Percentiles rank a stretch among this genome's conserved stretches.
Conservation (phyloP, 1,140 invertebrate genomes). For the Aleiodes sp. region DNA sequence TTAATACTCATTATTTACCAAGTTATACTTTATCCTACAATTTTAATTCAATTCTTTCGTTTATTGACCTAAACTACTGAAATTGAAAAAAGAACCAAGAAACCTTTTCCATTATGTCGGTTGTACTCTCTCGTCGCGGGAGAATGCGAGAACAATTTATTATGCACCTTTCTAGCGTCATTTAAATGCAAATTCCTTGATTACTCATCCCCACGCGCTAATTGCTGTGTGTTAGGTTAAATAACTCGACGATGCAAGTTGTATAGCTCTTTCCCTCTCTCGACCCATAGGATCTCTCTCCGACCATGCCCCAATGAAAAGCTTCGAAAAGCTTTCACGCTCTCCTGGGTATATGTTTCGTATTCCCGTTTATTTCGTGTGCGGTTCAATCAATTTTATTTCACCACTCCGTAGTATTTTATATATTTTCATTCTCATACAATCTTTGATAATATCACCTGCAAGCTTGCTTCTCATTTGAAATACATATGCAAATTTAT, state of each 20-base stretch:
- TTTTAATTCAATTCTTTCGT: background rate
- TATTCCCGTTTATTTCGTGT: too few species aligned
- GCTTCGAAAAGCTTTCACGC: too few species aligned
- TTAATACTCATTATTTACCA: background rate
- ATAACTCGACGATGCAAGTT: background rate
- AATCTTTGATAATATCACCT: too few species aligned
- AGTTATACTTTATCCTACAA: too few species aligned
- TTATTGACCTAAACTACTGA: conserved; percentile 6
- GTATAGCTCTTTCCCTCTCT: background rate
- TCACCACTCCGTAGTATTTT: too few species aligned
- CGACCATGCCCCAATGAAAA: too few species aligned
- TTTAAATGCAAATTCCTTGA: conserved; percentile 63
- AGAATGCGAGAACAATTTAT: conserved; percentile 47
- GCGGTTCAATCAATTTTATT: too few species aligned
- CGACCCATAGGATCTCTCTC: background rate
- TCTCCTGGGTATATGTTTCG: too few species aligned
- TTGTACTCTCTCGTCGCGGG: conserved; percentile 15
- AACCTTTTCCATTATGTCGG: conserved; percentile 41
- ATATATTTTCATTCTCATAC: too few species aligned
- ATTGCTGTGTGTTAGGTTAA: conserved; percentile 51
- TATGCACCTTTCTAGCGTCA: conserved; percentile 54
- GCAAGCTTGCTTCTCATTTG: background rate
- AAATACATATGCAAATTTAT: background rate
- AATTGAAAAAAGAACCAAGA: conserved; percentile 31
- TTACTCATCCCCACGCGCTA: conserved; percentile 50